These are phyloP conservation scores for Tor tambroides DNA, from an alignment of 2,113 vertebrate species.

Conservation along the genomic window DNA sequence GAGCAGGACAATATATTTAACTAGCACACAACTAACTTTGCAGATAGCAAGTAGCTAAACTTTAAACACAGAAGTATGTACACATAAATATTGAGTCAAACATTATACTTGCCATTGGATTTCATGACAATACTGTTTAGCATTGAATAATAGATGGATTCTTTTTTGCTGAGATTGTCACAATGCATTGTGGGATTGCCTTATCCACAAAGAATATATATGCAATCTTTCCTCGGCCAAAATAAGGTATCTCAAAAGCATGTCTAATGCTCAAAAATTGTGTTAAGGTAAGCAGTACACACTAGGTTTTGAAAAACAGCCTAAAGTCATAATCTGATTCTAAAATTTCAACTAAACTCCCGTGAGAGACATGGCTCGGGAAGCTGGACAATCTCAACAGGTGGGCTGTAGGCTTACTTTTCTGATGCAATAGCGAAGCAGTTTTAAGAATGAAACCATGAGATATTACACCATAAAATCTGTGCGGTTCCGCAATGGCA, in stretches of 20 bases:
- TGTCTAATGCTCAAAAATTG: slow-evolving; percentile 10
- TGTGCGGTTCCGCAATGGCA: neutral
- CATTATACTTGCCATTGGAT: neutral
- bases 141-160: neutral
- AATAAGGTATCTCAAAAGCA: neutral
- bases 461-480: slow-evolving; percentile 6
- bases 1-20: too few relatives aligned
- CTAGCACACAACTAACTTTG: too few relatives aligned
- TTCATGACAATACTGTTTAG: neutral
- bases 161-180: neutral
- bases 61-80: neutral
- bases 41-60: too few relatives aligned
- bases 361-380: neutral
- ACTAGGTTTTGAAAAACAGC: neutral
- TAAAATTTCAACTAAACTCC: slow-evolving; percentile 5
- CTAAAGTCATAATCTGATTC: slow-evolving; percentile 7
- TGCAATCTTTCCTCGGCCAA: neutral
- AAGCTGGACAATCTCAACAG: slow-evolving; percentile 10
- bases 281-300: slow-evolving; percentile 1
- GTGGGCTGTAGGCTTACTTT: slow-evolving; percentile 11
- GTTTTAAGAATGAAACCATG: slow-evolving; percentile 30
- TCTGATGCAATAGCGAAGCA: slow-evolving; percentile 33
- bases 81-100: too few relatives aligned
- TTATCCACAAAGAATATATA: neutral
- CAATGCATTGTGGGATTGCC: neutral